Evolutionary conservation across 2,113 vertebrate species (phyloP), one percentile per base, ranked within the genome.

Genomic region (Corythaeola cristata): DNA sequence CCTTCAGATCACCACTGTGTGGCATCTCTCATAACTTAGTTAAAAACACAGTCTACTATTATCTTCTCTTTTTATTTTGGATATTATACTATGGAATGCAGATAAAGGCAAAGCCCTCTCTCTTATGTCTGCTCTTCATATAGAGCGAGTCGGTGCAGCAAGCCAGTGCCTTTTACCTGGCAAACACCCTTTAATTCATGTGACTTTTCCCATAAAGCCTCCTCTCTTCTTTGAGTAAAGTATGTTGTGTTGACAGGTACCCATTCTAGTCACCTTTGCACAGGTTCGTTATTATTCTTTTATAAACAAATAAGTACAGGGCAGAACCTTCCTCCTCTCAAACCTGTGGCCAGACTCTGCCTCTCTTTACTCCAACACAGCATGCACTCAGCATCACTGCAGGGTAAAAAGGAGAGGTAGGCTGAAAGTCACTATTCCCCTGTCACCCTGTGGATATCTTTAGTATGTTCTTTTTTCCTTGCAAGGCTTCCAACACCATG

Each of bases 311-410:
- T 71, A 77, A 64, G 24, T 49, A 49, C 16, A n/a, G 62, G 32
- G 20, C 5, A 90, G 58, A 75, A 45, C 17, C 15, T 63, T 24
- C 8, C 50, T 89, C 6, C 18, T 59, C 16, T 77, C 37, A 71
- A 58, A 81, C 6, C 15, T 41, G n/a, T 50, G 37, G 5, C 28
- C 83, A 74, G 12, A 86, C 12, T 33, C 52, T 80, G 27, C 28
- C n/a, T 90, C 18, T 27, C 9, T 58, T 73, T 33, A n/a, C 20
- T 60, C 41, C 50, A 22, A 17, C 17, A n/a, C 0, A 3, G 23
- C 9, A 13, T 0, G 0, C n/a, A 3, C 23, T n/a, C 52, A 17
- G 0, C 41, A 24, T 35, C 47, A 27, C 41, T 39, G 23, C 33
- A 49, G 68, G 58, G 21, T 52, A 4, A 59, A 74, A 68, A 76